These are phyloP conservation scores for Onychorhynchus coronatus DNA, from an alignment of 2,113 vertebrate genomes.

Conservation along the genomic window DNA sequence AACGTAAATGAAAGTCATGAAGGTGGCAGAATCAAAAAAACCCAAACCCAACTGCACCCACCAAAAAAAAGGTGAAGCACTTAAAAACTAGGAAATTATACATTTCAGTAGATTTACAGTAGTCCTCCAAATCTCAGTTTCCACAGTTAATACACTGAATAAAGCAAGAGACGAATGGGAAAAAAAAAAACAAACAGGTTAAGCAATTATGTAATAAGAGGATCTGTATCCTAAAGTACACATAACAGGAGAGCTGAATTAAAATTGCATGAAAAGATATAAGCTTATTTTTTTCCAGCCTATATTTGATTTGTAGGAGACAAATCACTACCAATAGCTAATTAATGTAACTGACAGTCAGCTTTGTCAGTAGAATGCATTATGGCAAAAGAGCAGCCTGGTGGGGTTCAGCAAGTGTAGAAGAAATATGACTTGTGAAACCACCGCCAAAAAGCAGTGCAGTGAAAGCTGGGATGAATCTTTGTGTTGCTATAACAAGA, in stretches of 20 bases:
- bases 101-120: neutral
- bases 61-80: neutral
- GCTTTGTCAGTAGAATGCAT: neutral
- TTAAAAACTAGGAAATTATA: neutral
- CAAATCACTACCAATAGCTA: constrained; percentile 5
- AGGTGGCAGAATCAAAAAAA: neutral
- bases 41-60: neutral
- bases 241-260: neutral
- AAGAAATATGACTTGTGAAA: constrained; percentile 3
- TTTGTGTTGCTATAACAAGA: neutral
- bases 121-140: neutral
- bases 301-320: neutral
- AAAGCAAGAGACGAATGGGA: neutral
- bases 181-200: neutral
- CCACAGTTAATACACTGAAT: neutral
- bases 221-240: neutral
- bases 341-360: neutral
- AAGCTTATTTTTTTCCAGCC: neutral
- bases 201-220: neutral
- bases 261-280: neutral
- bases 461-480: neutral
- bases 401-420: neutral
- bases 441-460: neutral
- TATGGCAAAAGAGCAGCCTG: neutral
- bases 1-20: neutral